Evolutionary conservation across 2,888 invertebrate species (phyloP), one percentile per base, ranked within the genome.

Genomic region (Brenthis hecate): DNA sequence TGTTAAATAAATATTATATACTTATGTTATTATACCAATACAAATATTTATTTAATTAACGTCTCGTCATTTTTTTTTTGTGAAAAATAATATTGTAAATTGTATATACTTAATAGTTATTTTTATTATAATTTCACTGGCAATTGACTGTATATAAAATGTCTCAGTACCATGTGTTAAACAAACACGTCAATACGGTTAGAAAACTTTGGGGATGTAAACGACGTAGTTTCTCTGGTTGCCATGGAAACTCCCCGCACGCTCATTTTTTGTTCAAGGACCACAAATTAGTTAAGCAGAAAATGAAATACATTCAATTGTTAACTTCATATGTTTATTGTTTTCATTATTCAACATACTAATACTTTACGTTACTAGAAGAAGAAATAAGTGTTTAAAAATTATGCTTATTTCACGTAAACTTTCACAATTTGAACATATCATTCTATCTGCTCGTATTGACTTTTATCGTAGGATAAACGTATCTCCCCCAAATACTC

Each of bases 221-320:
- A 89, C 82, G 86, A 84, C 87, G 91, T 86, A 90, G 86, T 89
- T 90, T 90, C 86, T 87, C 81, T 80, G 68, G 91, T 92, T 88
- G 82, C 84, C 83, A 91, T 91, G 84, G 83, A 82, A 84, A 92
- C 91, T 82, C 89, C 90, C 89, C 82, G 88, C 88, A 87, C 85
- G 84, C 60, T 48, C 60, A 60, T 79, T 83, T 84, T 82, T 72
- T 76, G 74, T 72, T 79, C 81, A 83, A 80, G 80, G 79, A 83
- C 78, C 81, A 76, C 75, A 82, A 86, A 86, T 88, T 61, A 67
- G 43, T 62, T 48, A 60, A 62, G 36, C 13, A 54, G 5, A 53
- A 8, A 13, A 14, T 16, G 11, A 16, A 16, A 53, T 16, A 4
- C n/a, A 16, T 3, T 14, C 3, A 53, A 53, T 53, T 53, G n/a